Percentiles rank a stretch among this genome's conserved stretches.
These are phyloP conservation scores for Myotis davidii DNA, from an alignment of 2,113 vertebrate species.

Conservation along the genomic window DNA sequence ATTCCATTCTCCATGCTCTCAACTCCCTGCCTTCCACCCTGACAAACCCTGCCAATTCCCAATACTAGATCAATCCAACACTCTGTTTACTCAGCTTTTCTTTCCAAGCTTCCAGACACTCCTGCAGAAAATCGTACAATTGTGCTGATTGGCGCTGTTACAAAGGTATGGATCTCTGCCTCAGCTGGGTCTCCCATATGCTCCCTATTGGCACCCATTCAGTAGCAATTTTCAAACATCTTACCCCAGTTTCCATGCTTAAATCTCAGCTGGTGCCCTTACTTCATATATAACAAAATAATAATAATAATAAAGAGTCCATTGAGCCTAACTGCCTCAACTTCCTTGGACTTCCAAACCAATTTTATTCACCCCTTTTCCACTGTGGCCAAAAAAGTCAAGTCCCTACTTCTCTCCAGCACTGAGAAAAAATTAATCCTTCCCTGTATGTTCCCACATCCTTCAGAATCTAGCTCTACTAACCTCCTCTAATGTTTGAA, in stretches of 20 bases:
- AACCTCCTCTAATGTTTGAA: neutral
- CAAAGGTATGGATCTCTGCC: neutral
- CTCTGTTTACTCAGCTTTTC: conserved; percentile 24
- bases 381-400: neutral
- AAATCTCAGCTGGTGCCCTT: neutral
- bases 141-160: neutral
- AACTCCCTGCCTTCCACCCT: neutral
- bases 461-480: neutral
- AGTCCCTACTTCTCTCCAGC: accelerated
- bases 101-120: neutral
- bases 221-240: neutral
- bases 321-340: neutral
- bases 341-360: neutral
- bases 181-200: neutral
- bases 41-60: neutral
- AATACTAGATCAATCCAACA: neutral
- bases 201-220: neutral
- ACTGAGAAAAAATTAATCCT: too few species aligned
- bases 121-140: neutral
- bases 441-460: neutral
- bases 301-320: neutral
- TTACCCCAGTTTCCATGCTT: neutral
- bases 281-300: neutral
- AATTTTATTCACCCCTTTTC: neutral
- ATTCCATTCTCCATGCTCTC: neutral